These are phyloP conservation scores for Bellardia bayeri DNA, from an alignment of 2,888 invertebrate genomes.

Conservation along the genomic window DNA sequence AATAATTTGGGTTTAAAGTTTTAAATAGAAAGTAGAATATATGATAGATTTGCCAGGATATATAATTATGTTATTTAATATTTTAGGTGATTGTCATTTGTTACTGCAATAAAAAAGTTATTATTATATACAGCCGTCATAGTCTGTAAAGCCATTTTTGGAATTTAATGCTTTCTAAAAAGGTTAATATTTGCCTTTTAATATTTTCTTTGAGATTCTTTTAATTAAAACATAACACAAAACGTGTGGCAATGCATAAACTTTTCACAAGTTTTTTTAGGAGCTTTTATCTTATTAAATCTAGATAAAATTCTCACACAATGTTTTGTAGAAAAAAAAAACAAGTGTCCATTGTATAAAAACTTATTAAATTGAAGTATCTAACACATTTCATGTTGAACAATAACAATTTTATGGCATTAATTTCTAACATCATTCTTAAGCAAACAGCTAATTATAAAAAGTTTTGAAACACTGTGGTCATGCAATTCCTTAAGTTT, in stretches of 20 bases:
- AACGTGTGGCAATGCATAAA: constrained; percentile 32
- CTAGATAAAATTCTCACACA: constrained; percentile 53
- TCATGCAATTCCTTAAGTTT: constrained; percentile 5
- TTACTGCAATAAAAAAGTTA: no score
- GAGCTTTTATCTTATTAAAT: constrained; percentile 7
- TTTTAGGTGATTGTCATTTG: no score
- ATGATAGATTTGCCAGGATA: no score
- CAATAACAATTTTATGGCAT: constrained; percentile 68
- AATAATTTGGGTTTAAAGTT: no score
- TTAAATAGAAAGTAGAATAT: no score
- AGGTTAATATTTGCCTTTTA: not conserved
- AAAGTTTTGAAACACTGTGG: constrained; percentile 24
- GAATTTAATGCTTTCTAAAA: not conserved
- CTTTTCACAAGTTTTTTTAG: constrained; percentile 39
- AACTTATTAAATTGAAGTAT: not conserved
- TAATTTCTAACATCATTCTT: constrained; percentile 65
- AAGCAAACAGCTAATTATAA: constrained; percentile 49
- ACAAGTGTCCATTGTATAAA: constrained; percentile 17
- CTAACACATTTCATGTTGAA: constrained; percentile 37
- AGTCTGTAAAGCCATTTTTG: not conserved
- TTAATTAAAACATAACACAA: constrained; percentile 44
- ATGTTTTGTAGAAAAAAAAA: not conserved
- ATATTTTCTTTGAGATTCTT: not conserved
- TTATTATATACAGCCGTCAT: not conserved
- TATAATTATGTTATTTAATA: no score